Percentiles rank a stretch among this genome's conserved stretches.
phyloP scores from a whole-genome alignment of 2,113 vertebrate species.

The Microcebus ravelobensis region DNA sequence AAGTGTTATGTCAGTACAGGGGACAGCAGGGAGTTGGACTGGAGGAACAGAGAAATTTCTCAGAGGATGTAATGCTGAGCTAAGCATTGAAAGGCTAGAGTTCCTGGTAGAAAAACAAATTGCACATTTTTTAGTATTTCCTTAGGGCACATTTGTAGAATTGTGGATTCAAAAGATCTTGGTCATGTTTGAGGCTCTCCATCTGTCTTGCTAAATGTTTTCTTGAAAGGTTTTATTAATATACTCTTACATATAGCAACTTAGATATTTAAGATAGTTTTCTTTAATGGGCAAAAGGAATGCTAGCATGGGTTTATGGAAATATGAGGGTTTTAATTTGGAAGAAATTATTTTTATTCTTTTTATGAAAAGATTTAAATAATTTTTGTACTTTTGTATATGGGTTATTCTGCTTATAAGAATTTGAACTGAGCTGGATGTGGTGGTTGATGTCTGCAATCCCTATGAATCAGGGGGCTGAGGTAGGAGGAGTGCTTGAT shows the following conservation, averaged over 20 bases:
- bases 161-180: neutral
- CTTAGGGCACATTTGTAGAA: neutral
- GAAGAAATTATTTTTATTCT: neutral
- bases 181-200: neutral
- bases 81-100: fast-evolving
- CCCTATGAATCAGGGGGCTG: too few species aligned
- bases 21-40: fast-evolving
- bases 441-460: too few species aligned
- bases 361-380: neutral
- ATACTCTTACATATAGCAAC: neutral
- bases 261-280: neutral
- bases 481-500: too few species aligned
- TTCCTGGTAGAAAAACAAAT: neutral
- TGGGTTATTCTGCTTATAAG: neutral
- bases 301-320: neutral
- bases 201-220: neutral
- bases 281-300: neutral
- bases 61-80: neutral
- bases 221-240: neutral
- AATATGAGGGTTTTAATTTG: neutral
- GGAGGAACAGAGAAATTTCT: neutral
- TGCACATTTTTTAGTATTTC: neutral
- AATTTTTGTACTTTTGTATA: neutral
- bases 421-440: too few species aligned
- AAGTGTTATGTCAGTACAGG: neutral